Evolutionary conservation across 2,888 invertebrate genomes (phyloP), one percentile per base, ranked within the genome.

Genomic region (Oligia latruncula): DNA sequence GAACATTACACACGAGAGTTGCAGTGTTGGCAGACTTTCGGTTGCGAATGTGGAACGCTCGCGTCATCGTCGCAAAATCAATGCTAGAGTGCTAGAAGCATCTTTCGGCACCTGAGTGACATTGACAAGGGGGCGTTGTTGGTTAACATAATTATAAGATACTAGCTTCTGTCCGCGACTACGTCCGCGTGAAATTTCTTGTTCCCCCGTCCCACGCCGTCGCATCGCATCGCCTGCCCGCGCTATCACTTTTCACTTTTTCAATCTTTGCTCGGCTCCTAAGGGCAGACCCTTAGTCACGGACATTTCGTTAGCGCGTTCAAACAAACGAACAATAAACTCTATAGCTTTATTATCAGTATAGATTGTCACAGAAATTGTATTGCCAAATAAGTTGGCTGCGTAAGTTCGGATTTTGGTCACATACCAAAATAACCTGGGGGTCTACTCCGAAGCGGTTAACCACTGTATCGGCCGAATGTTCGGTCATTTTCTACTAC

Each of bases 1-100:
- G 55, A 29, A 55, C 9, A 15, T 77, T 73, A n/a, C 52, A 79
- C n/a, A 68, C 23, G n/a, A 46, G 29, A 66, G 40, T 60, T 60
- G 67, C 73, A 77, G n/a, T 52, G 35, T 62, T 11, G 15, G 64
- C 49, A n/a, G 4, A 15, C n/a, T 46, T 74, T 62, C 23, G n/a
- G 52, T 67, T 35, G 52, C 20, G 13, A 55, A 55, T 55, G 2
- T 29, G n/a, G 29, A 80, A 52, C 13, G 15, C 35, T n/a, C 23
- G 9, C 6, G 13, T 67, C 46, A 55, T 55, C 40, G 11, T 58
- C 40, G 55, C n/a, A 0, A 66, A 65, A 65, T n/a, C n/a, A 17
- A 43, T 77, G 9, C 23, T 52, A 58, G 29, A 29, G 1, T 15
- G 13, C 23, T 40, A 23, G 40, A 23, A 35, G 4, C 4, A 55